Percentiles rank a stretch among this genome's conserved stretches.
phyloP scores from a whole-genome alignment of 2,113 vertebrate genomes.

The Zingel zingel region DNA sequence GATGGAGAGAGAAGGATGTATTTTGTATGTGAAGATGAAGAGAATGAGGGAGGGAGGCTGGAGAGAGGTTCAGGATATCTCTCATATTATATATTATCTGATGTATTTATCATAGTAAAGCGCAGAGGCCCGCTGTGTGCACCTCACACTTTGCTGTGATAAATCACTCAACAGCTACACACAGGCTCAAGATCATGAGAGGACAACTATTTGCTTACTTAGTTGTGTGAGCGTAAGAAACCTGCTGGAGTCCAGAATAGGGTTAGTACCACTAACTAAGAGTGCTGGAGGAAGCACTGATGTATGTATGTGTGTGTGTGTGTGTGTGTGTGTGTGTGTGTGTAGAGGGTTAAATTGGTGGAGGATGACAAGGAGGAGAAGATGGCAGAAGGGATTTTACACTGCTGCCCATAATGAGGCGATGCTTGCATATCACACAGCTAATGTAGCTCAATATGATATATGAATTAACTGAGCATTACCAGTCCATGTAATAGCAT shows the following conservation, averaged over 20 bases:
- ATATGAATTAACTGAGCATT: neutral
- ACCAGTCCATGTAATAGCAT: neutral
- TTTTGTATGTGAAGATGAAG: neutral
- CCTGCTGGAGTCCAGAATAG: neutral
- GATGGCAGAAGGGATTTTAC: neutral
- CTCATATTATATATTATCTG: conserved; percentile 11
- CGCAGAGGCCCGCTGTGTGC: conserved; percentile 28
- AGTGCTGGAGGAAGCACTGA: neutral
- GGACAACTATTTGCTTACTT: neutral
- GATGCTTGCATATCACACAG: neutral
- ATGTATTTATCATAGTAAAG: conserved; percentile 22
- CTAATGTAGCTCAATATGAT: neutral
- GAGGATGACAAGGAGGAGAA: neutral
- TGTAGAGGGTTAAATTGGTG: conserved; percentile 10
- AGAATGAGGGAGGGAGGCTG: neutral
- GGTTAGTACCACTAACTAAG: conserved; percentile 12
- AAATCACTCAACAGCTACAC: conserved; percentile 21
- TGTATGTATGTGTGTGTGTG: neutral
- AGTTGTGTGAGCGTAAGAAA: neutral
- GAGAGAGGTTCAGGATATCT: neutral
- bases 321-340: neutral
- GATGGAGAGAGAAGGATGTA: neutral
- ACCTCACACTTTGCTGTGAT: conserved; percentile 12
- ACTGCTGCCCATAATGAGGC: conserved; percentile 3
- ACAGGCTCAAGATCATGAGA: neutral